Base-by-base conservation (phyloP, 1,140 invertebrate species). In the Cotesia vestalis region DNA sequence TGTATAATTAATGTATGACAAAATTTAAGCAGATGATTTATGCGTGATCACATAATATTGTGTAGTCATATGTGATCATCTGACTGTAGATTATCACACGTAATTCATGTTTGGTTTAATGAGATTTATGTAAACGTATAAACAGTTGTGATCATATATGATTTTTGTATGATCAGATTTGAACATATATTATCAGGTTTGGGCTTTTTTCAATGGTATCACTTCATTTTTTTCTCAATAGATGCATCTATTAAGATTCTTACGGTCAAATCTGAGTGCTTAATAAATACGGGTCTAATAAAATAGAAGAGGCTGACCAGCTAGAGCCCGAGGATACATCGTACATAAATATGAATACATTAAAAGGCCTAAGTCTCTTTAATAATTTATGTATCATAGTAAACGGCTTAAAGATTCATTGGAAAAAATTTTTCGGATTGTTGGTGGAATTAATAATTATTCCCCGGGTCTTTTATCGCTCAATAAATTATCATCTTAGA, bases 361-460 rank as follows among this genome's bases (percentile, higher is more conserved):
- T 12, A 12, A 20, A 57, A 57, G 6, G 62, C 35, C 38, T 64
- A 61, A 12, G 60, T 66, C 35, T 67, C 60, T 64, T 46, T 14
- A 53, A 72, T 72, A 72, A 72, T 66, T 72, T 66, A 72, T 72
- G 63, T 57, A 66, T 67, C 66, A 55, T 4, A 40, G 40, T 40
- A 17, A 51, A n/a, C 11, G 40, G 60, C 20, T 5, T 14, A 46
- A 38, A 5, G 46, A 40, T 66, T 66, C 52, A 36, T 57, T 62
- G 34, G 52, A 20, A 63, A 66, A 72, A 69, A 67, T 27, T 52
- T 61, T 67, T 72, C 20, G 63, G 67, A 72, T 72, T 72, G 71
- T 72, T 67, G 63, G 61, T 55, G 63, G 70, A 20, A 72, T 72
- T 66, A 66, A 59, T 66, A 72, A 59, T 66, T 66, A 66, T 72